A percentile compares a stretch with the other conserved stretches of the same genome.
Conservation (phyloP, 1,140 invertebrate genomes). For the Teleogryllus occipitalis region DNA sequence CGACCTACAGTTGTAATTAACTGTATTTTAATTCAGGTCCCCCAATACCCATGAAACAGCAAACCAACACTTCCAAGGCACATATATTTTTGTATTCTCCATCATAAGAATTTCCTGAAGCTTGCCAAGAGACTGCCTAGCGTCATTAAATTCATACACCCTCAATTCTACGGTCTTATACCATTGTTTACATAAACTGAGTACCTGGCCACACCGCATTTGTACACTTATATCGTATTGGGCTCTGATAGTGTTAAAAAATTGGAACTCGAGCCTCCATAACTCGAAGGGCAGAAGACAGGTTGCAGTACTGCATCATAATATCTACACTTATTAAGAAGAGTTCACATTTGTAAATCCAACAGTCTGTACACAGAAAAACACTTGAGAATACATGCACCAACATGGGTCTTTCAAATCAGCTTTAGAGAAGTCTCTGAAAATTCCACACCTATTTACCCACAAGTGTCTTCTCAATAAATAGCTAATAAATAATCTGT, state of each 20-base stretch:
- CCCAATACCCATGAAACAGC: not conserved
- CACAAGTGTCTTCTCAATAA: not conserved
- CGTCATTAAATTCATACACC: constrained; percentile 9
- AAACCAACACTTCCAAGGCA: not conserved
- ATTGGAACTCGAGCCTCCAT: not conserved
- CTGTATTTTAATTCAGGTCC: constrained; percentile 13
- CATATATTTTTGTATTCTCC: not conserved
- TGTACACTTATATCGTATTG: constrained; percentile 16
- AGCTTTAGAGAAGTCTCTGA: not conserved
- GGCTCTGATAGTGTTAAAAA: constrained; percentile 15
- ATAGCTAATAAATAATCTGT: not conserved
- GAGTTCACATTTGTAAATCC: not conserved
- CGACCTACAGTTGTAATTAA: constrained; percentile 12
- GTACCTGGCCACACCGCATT: constrained; percentile 15
- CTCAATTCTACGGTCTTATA: constrained; percentile 6
- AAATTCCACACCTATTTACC: not conserved
- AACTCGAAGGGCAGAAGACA: not conserved
- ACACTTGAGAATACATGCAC: not conserved
- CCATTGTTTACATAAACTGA: not conserved
- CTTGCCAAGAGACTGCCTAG: not conserved
- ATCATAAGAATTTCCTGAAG: not conserved
- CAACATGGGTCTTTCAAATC: not conserved
- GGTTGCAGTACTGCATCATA: not conserved
- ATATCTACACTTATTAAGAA: not conserved
- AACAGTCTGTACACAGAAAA: not conserved